These are phyloP conservation scores for Coelinius sp. DNA, from an alignment of 2,888 invertebrate genomes.

Conservation along the genomic window DNA sequence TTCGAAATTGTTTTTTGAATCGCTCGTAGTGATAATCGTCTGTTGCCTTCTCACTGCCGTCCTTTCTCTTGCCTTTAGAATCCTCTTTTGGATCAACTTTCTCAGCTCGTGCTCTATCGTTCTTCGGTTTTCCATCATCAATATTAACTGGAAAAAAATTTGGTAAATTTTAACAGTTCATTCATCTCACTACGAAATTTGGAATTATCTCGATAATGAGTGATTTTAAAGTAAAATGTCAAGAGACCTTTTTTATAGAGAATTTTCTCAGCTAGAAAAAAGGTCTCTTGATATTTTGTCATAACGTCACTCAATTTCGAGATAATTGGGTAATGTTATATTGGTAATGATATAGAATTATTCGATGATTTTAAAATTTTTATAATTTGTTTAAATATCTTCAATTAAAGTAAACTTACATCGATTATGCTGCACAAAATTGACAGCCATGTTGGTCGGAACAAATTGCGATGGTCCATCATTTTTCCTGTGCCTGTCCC, in stretches of 20 bases:
- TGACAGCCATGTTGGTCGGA: slow-evolving; percentile 98
- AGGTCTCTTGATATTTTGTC: no score
- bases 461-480: slow-evolving; percentile 96
- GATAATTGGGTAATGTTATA: neutral
- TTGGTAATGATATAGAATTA: neutral
- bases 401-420: slow-evolving; percentile 75
- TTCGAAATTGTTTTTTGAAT: slow-evolving; percentile 94
- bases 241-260: no score
- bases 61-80: slow-evolving; percentile 74
- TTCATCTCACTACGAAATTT: neutral
- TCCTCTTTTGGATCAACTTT: slow-evolving; percentile 68
- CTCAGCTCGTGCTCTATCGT: slow-evolving; percentile 73
- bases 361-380: neutral
- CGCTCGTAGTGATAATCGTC: slow-evolving; percentile 98
- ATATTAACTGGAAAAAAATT: slow-evolving; percentile 82
- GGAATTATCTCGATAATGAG: neutral
- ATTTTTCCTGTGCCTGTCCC: slow-evolving; percentile 91
- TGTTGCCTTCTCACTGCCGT: slow-evolving; percentile 90
- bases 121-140: slow-evolving; percentile 78
- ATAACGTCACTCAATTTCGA: no score
- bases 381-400: neutral
- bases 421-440: slow-evolving; percentile 97
- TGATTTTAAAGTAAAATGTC: no score
- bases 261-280: no score
- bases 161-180: neutral